phyloP scores from a whole-genome alignment of 2,797 vertebrate genomes.

The Cossypha dichroa region DNA sequence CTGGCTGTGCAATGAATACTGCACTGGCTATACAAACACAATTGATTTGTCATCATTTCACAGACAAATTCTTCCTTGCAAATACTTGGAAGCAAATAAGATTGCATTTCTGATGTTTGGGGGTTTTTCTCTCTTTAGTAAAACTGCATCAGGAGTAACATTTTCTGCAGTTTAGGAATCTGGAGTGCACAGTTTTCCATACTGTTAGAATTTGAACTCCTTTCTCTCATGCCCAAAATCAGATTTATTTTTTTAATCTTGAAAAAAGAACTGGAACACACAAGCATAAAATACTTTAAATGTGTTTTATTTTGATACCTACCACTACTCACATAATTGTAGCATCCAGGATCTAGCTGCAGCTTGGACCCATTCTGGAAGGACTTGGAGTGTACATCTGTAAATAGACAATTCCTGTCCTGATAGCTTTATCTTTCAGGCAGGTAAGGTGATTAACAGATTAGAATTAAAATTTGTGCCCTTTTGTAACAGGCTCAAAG shows the following conservation, averaged over 20 bases:
- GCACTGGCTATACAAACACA: background rate
- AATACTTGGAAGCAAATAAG: background rate
- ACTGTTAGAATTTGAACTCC: background rate
- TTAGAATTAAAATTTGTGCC: background rate
- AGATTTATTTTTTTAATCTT: background rate
- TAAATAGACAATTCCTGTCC: background rate
- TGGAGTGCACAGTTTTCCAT: background rate
- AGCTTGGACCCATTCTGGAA: background rate
- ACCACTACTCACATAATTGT: background rate
- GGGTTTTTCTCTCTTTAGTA: background rate
- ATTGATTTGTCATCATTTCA: background rate
- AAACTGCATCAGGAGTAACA: background rate
- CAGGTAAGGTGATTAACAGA: background rate
- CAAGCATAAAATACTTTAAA: background rate
- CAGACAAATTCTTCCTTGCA: background rate
- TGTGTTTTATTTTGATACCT: background rate
- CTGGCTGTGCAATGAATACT: background rate
- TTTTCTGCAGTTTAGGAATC: background rate
- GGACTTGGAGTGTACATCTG: accelerated
- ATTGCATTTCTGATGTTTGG: background rate
- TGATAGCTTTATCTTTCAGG: background rate
- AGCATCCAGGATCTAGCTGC: background rate
- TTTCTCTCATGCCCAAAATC: background rate
- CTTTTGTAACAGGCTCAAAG: background rate
- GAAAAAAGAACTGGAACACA: background rate